These are phyloP conservation scores for Harmothoe impar DNA, from an alignment of 2,888 invertebrate genomes.

Conservation along the genomic window DNA sequence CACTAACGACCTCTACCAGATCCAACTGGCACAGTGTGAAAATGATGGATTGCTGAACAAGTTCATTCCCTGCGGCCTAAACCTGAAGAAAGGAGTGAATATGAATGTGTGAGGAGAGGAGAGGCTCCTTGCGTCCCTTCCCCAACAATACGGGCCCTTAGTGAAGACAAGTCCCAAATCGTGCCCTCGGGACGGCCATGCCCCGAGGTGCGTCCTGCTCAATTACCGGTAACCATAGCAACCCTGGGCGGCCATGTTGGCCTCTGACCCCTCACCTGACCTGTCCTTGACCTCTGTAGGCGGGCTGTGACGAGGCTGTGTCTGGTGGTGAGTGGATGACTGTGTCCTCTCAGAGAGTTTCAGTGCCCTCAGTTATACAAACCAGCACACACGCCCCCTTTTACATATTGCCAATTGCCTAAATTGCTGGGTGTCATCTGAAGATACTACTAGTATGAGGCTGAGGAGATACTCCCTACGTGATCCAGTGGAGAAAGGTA, in stretches of 20 bases:
- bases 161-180: conserved; percentile 2
- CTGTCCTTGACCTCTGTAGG: not conserved
- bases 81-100: too few relatives aligned
- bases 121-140: too few relatives aligned
- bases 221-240: conserved; percentile 52
- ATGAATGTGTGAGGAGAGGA: too few relatives aligned
- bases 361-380: not conserved
- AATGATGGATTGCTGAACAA: not conserved
- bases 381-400: too few relatives aligned
- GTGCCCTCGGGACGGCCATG: not conserved
- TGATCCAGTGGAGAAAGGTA: too few relatives aligned
- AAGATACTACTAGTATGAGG: not conserved
- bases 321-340: too few relatives aligned
- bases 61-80: not conserved
- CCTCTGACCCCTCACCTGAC: conserved; percentile 53
- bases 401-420: too few relatives aligned
- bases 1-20: too few relatives aligned
- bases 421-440: not conserved
- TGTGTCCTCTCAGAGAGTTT: too few relatives aligned
- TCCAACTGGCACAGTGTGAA: too few relatives aligned
- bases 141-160: conserved; percentile 35
- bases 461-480: not conserved
- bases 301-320: not conserved
- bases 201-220: conserved; percentile 45
- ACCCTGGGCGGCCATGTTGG: conserved; percentile 26